Base-by-base conservation (phyloP, 2,797 vertebrate genomes). In the Pseudopleuronectes americanus region DNA sequence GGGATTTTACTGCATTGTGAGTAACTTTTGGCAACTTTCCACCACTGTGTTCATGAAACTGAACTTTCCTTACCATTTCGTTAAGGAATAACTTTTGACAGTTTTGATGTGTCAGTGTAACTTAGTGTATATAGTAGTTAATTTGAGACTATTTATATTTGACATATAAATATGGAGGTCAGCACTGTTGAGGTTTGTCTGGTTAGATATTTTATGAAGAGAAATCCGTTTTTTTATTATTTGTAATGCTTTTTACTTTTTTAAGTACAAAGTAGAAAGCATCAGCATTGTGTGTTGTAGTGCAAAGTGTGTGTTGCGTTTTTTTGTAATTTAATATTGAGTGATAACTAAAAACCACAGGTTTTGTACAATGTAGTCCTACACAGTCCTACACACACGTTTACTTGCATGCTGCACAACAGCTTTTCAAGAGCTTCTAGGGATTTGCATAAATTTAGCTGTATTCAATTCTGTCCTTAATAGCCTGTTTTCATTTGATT, bases 1-100 rank as follows among this genome's bases (percentile, higher is more conserved):
- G 94, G 95, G 92, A 83, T 95, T 95, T 94, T 94, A 84, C 88
- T 93, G 87, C 92, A 96, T 77, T 94, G 96, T 96, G 95, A 97
- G 96, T 97, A 68, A 53, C 58, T 71, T 31, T 68, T 23, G 1
- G 23, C 33, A 76, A 65, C 53, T 79, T 65, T 59, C 22, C 49
- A 22, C 6, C n/a, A 23, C 22, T 12, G 49, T 17, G 17, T 48
- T 19, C 16, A 6, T 17, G 41, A 43, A 43, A 17, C 41, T 43
- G 41, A 43, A 43, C 16, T 43, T 4, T 43, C 16, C 41, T 16
- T 6, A 43, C 19, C 6, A n/a, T n/a, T 22, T 21, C 10, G 4
- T 56, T 67, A 21, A 49, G 12, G 6, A 33, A 36, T 21, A 56
- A 6, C 8, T 61, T 8, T 58, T 66, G 22, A 23, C 2, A 43